Conservation (phyloP, 2,888 invertebrate species). For the Melanostoma scalare region DNA sequence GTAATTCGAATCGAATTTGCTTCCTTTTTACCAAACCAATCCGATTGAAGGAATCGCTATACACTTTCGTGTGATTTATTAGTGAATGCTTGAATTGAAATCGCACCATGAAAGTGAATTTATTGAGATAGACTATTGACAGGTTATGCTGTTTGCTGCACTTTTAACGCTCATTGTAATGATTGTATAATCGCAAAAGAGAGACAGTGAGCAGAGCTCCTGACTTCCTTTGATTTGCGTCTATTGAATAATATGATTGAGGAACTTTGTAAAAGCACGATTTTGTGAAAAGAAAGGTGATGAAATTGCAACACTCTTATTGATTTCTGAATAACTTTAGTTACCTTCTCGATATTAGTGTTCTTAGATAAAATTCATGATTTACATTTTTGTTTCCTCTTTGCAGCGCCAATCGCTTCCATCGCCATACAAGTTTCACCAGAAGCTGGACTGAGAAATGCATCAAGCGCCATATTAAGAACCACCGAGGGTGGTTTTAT, state of each 20-base stretch:
- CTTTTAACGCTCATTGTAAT: constrained; percentile 16
- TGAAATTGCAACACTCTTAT: not conserved
- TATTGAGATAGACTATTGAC: constrained; percentile 25
- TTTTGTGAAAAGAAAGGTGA: not conserved
- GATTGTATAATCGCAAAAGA: constrained; percentile 30
- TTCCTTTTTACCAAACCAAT: constrained; percentile 14
- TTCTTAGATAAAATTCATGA: not conserved
- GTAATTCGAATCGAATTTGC: constrained; percentile 34
- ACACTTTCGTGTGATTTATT: constrained; percentile 29
- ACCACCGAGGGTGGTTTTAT: constrained; percentile 50
- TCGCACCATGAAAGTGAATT: constrained; percentile 12
- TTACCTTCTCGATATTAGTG: no score
- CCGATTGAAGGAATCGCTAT: not conserved
- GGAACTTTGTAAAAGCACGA: constrained; percentile 23
- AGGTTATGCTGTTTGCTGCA: constrained; percentile 14
- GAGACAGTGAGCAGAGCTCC: not conserved
- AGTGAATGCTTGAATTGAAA: constrained; percentile 20
- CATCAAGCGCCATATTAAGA: constrained; percentile 56
- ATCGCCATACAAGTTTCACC: constrained; percentile 83
- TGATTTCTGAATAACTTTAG: not conserved
- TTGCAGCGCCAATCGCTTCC: constrained; percentile 82
- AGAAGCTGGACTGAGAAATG: constrained; percentile 74
- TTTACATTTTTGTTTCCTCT: constrained; percentile 66
- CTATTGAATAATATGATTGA: constrained; percentile 28
- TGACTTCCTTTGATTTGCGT: constrained; percentile 7